These are phyloP conservation scores for Perizoma flavofasciatum DNA, from an alignment of 2,888 invertebrate genomes.

Conservation along the genomic window DNA sequence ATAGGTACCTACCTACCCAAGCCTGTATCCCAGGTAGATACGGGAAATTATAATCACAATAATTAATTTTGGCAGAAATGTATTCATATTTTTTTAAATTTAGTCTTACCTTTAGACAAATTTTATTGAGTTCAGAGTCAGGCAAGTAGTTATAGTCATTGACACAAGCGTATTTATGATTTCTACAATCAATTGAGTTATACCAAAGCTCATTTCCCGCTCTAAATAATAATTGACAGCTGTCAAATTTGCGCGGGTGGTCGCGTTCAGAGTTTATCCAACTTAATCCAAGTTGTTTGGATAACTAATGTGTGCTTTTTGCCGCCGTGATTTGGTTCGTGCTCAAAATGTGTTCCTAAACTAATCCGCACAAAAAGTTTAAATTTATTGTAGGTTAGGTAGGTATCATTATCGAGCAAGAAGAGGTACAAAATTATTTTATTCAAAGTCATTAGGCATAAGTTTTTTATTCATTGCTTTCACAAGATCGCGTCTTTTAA, in stretches of 20 bases:
- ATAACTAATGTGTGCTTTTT: slow-evolving; percentile 63
- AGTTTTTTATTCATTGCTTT: too few species aligned
- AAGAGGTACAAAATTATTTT: slow-evolving; percentile 1
- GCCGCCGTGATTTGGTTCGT: slow-evolving; percentile 32
- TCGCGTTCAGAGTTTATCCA: slow-evolving; percentile 55
- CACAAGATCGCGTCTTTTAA: too few species aligned
- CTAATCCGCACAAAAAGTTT: slow-evolving; percentile 14
- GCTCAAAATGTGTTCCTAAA: slow-evolving; percentile 15
- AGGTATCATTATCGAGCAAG: not conserved
- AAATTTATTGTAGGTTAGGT: slow-evolving; percentile 3
- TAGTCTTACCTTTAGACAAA: too few species aligned
- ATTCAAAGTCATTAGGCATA: too few species aligned
- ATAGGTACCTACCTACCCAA: too few species aligned
- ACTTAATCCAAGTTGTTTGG: slow-evolving; percentile 65
- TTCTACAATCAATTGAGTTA: not conserved
- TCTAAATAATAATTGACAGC: slow-evolving; percentile 49
- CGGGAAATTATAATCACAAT: too few species aligned
- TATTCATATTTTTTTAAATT: too few species aligned
- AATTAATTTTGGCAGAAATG: too few species aligned
- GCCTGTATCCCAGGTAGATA: too few species aligned
- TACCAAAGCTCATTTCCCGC: slow-evolving; percentile 2
- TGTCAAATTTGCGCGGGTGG: slow-evolving; percentile 66
- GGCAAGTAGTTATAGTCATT: too few species aligned
- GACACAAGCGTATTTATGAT: too few species aligned
- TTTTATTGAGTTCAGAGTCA: too few species aligned